A percentile compares a stretch with the other conserved stretches of the same genome.
These are phyloP conservation scores for Magallana angulata DNA, from an alignment of 1,140 invertebrate genomes.

Conservation along the genomic window DNA sequence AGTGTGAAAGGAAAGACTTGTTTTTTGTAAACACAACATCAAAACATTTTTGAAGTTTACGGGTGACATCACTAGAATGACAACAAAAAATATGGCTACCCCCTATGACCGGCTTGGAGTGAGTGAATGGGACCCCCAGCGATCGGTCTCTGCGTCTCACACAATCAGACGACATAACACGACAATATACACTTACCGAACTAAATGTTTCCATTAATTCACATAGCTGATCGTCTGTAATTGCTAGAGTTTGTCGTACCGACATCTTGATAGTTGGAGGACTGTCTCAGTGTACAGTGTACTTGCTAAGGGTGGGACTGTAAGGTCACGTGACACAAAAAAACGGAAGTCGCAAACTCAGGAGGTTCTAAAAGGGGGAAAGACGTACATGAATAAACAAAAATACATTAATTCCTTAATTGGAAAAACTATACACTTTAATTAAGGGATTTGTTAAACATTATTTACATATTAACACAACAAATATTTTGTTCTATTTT, in stretches of 20 bases:
- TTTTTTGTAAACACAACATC: too few relatives aligned
- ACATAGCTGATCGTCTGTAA: neutral
- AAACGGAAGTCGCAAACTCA: neutral
- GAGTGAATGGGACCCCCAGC: neutral
- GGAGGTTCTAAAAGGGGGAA: constrained; percentile 26
- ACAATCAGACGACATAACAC: neutral
- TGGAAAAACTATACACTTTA: neutral
- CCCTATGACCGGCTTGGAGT: constrained; percentile 1
- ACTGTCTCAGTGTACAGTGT: neutral
- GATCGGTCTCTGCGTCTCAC: neutral
- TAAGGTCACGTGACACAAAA: neutral
- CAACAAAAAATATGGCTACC: constrained; percentile 37
- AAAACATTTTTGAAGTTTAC: neutral
- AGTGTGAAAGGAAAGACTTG: too few relatives aligned
- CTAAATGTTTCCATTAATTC: constrained; percentile 31
- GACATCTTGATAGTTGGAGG: constrained; percentile 25
- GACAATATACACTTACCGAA: neutral
- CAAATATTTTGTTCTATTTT: neutral
- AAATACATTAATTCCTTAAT: neutral
- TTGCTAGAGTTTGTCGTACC: constrained; percentile 13
- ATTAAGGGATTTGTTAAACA: neutral
- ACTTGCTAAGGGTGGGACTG: constrained; percentile 5
- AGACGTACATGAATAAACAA: neutral
- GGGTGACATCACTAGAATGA: constrained; percentile 22
- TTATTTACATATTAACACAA: neutral